Base-by-base conservation (phyloP, 2,888 invertebrate genomes). In the Silvanus unidentatus region DNA sequence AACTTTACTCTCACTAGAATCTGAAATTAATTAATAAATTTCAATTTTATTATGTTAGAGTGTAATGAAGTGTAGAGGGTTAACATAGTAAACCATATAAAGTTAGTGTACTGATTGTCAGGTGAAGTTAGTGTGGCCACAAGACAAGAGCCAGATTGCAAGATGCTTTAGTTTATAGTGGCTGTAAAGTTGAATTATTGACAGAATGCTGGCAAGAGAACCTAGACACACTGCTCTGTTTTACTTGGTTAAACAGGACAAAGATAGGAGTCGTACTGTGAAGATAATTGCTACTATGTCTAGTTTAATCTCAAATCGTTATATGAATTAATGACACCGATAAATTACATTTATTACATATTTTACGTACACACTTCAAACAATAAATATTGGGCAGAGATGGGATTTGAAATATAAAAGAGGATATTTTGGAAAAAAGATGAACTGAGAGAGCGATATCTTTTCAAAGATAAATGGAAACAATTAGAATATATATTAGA, bases 141-240 rank as follows among this genome's bases (percentile, higher is more conserved):
- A 37, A 37, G 37, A 37, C 37, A 37, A 37, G 14, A 37, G 37
- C 15, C 37, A 37, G 37, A 37, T 37, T 37, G 37, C 15, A 16
- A 37, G 37, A 37, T 37, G 37, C 32, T 37, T 37, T 37, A 37
- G 37, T 37, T 37, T 37, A 37, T 37, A 14, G 10, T 15, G 37
- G 37, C 12, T 16, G 37, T 37, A 37, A 37, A 37, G 37, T 37
- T 37, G 37, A 37, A 37, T 37, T 37, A 37, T 37, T 37, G 37
- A 16, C 37, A 37, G 15, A 15, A 16, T 16, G 37, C n/a, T 37
- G 37, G 37, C 37, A 37, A 37, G 16, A 4, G 6, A 9, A 16
- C 3, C 37, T 37, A 12, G 32, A 32, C n/a, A 32, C 32, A 32
- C 37, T 37, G 15, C n/a, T 37, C 16, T 32, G 32, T 32, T n/a